A percentile compares a stretch with the other conserved stretches of the same genome.
Conservation (phyloP, 2,797 vertebrate species). For the Micropoecilia bifurca region DNA sequence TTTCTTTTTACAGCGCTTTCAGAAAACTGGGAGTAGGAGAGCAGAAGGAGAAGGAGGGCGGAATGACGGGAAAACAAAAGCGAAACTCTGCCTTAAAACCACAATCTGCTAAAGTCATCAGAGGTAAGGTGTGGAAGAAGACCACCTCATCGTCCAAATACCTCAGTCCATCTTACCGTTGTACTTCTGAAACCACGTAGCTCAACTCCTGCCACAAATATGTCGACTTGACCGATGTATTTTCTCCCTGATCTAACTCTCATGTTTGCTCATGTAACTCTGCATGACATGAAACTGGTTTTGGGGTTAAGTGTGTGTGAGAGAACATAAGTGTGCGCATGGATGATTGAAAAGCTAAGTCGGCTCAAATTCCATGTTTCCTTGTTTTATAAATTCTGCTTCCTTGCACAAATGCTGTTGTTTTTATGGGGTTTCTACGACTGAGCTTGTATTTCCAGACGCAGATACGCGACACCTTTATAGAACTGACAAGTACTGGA, state of each 20-base stretch:
- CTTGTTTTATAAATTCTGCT: constrained; percentile 66
- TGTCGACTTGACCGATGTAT: constrained; percentile 34
- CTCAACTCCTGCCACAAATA: constrained; percentile 32
- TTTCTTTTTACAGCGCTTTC: constrained; percentile 25
- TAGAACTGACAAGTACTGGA: constrained; percentile 32
- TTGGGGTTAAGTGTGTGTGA: constrained; percentile 60
- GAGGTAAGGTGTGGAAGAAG: constrained; percentile 61
- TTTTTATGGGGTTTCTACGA: constrained; percentile 48
- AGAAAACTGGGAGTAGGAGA: constrained; percentile 14
- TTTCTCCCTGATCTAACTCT: constrained; percentile 30
- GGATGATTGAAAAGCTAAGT: constrained; percentile 57
- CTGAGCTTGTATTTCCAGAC: constrained; percentile 24
- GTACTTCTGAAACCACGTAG: constrained; percentile 40
- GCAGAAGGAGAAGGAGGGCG: constrained; percentile 1
- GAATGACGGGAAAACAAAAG: constrained; percentile 27
- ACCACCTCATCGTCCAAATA: constrained; percentile 48
- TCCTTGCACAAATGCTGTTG: constrained; percentile 63
- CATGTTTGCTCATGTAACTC: constrained; percentile 49
- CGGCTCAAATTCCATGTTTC: constrained; percentile 59
- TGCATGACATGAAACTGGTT: constrained; percentile 50
- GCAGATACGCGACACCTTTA: constrained; percentile 23
- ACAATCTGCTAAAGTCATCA: constrained; percentile 78
- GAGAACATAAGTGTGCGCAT: constrained; percentile 23
- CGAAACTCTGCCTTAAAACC: constrained; percentile 59
- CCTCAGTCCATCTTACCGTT: constrained; percentile 42